These are phyloP conservation scores for Nomia melanderi DNA, from an alignment of 1,140 invertebrate species.

Conservation along the genomic window DNA sequence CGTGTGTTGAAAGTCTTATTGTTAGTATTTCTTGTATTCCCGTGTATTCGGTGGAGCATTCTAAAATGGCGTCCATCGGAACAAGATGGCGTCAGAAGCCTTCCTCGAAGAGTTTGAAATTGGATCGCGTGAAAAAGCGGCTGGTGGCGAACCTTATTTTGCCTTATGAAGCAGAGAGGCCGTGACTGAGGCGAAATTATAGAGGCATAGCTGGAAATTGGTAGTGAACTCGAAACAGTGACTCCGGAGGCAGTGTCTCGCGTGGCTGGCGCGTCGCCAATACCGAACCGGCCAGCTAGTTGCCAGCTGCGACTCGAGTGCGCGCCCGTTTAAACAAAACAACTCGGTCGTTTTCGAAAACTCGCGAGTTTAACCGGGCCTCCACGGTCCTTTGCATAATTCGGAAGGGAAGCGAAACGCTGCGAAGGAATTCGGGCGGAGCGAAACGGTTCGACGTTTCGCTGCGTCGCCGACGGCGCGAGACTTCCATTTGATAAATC, in stretches of 20 bases:
- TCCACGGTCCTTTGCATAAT: background rate
- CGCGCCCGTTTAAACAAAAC: background rate
- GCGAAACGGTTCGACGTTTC: too few species aligned
- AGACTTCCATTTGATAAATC: too few species aligned
- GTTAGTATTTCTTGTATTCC: too few species aligned
- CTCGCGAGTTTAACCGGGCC: background rate
- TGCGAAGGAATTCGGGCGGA: background rate
- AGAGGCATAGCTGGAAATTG: background rate
- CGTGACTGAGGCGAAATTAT: background rate
- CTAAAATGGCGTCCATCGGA: too few species aligned
- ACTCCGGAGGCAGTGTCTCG: conserved; percentile 3
- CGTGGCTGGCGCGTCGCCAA: background rate
- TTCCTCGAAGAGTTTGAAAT: too few species aligned
- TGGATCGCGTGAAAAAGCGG: too few species aligned
- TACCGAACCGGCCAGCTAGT: background rate
- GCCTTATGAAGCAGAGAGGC: too few species aligned
- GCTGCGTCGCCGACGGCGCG: too few species aligned
- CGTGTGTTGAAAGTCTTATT: too few species aligned
- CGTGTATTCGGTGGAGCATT: too few species aligned
- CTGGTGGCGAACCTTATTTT: too few species aligned
- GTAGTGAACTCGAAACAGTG: conserved; percentile 2
- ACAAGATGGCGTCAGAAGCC: too few species aligned
- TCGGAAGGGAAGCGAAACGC: background rate
- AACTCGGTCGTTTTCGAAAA: conserved; percentile 5
- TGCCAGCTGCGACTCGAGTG: background rate